Conservation (phyloP, 2,888 invertebrate genomes). For the Lapara coniferarum region DNA sequence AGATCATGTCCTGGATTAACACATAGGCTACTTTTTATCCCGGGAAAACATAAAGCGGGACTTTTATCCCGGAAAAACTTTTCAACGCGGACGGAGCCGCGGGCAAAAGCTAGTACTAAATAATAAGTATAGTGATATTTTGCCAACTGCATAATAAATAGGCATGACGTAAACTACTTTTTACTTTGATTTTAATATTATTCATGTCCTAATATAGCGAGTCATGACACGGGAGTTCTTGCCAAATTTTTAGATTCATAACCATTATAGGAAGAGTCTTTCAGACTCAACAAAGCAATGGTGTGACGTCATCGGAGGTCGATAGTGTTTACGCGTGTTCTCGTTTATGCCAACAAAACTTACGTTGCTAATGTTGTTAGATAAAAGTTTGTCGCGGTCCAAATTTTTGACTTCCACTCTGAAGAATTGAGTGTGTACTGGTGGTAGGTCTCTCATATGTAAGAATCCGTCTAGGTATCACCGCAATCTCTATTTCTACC, state of each 20-base stretch:
- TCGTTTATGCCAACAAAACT: neutral
- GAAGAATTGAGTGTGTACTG: neutral
- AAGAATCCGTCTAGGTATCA: too few relatives aligned
- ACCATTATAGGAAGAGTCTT: neutral
- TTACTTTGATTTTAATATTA: neutral
- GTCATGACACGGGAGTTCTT: neutral
- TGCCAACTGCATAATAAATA: neutral
- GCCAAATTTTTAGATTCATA: neutral
- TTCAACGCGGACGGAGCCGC: too few relatives aligned
- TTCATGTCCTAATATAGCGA: neutral
- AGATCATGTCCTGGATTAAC: too few relatives aligned
- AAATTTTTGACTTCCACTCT: too few relatives aligned
- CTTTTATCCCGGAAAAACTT: too few relatives aligned
- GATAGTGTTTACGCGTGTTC: neutral
- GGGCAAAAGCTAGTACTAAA: too few relatives aligned
- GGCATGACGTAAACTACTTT: neutral
- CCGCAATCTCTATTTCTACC: too few relatives aligned
- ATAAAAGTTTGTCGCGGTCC: too few relatives aligned
- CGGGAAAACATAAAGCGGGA: too few relatives aligned
- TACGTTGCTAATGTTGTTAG: neutral
- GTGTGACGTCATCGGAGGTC: slow-evolving; percentile 12
- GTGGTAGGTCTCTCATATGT: too few relatives aligned
- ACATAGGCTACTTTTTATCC: too few relatives aligned
- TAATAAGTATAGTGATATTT: too few relatives aligned
- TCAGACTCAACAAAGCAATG: slow-evolving; percentile 17